phyloP scores from a whole-genome alignment of 92 coral and sea anemone genomes.

The Zoanthus solanderi region DNA sequence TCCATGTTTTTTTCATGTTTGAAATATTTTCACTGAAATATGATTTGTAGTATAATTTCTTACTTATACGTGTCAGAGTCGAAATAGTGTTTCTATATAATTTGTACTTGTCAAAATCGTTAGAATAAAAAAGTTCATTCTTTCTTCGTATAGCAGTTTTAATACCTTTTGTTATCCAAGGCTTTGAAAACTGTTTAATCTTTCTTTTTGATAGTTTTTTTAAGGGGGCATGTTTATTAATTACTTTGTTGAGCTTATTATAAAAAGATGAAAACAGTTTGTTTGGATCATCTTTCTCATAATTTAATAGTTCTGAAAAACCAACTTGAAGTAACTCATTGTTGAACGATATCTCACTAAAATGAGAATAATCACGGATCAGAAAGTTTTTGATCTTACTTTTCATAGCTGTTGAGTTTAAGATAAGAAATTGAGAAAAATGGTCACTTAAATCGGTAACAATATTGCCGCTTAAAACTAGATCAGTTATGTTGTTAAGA shows the following conservation, averaged over 20 bases:
- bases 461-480: not conserved
- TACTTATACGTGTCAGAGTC: not conserved
- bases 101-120: not conserved
- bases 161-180: slow-evolving; percentile 5
- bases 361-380: no score
- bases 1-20: no score
- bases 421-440: slow-evolving; percentile 16
- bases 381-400: no score
- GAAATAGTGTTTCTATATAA: not conserved
- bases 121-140: not conserved
- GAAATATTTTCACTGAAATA: not conserved
- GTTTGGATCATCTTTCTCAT: no score
- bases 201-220: not conserved
- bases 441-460: not conserved
- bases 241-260: not conserved
- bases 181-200: not conserved
- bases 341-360: no score
- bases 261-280: no score
- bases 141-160: not conserved
- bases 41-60: not conserved
- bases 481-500: no score
- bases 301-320: no score
- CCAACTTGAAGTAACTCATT: no score
- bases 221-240: not conserved
- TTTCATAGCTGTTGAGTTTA: not conserved